Evolutionary conservation across 2,797 vertebrate species (phyloP).

Genomic region (Coregonus suidteri): DNA sequence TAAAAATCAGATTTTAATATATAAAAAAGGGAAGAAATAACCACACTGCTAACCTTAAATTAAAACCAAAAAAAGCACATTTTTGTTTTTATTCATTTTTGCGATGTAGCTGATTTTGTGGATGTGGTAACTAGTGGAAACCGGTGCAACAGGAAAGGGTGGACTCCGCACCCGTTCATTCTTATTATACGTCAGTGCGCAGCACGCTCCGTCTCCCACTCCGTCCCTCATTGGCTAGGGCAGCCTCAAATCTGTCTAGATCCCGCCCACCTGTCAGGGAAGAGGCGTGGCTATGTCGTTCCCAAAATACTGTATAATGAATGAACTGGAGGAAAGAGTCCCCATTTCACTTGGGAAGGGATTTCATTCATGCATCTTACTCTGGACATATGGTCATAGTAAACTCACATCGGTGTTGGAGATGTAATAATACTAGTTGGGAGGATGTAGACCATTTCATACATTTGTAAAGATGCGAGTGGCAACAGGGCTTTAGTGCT

Average conservation of each 20-base stretch:
- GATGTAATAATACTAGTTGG: not conserved
- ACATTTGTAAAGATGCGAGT: not conserved
- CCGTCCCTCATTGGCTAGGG: constrained; percentile 28
- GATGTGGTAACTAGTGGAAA: too few relatives aligned
- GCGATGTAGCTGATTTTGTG: too few relatives aligned
- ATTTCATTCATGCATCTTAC: not conserved
- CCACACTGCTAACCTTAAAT: too few relatives aligned
- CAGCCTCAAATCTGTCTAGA: constrained; percentile 9
- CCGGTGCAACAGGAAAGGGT: constrained; percentile 61
- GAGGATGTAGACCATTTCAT: not conserved
- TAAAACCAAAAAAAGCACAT: too few relatives aligned
- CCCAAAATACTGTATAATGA: not conserved
- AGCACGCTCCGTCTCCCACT: not conserved
- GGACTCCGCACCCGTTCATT: constrained; percentile 4
- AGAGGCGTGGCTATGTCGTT: not conserved
- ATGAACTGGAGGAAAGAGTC: not conserved
- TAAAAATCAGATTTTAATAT: too few relatives aligned
- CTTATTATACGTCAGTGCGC: too few relatives aligned
- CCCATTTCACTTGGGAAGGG: not conserved
- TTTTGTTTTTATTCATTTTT: too few relatives aligned
- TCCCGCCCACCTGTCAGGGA: not conserved
- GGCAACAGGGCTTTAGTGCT: too few relatives aligned
- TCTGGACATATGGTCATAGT: not conserved
- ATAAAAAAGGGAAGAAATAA: too few relatives aligned
- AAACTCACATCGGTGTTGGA: not conserved